Evolutionary conservation across 37 sponge, comb jelly and placozoan species (phyloP).

Genomic region (Hexactinellida sp.): DNA sequence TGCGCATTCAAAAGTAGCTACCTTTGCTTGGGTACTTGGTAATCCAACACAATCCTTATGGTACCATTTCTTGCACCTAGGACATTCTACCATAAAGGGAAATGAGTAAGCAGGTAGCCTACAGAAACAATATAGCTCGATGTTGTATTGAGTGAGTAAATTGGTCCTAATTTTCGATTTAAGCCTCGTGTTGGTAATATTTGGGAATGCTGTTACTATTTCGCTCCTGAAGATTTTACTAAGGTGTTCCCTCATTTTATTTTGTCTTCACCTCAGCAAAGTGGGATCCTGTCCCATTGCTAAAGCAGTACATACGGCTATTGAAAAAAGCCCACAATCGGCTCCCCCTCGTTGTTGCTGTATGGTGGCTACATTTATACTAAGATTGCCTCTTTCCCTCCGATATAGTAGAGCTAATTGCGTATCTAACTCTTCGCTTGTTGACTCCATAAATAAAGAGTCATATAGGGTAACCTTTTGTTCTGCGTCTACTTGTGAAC

Average conservation of each 20-base stretch:
- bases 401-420: not conserved
- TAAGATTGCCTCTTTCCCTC: not conserved
- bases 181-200: not conserved
- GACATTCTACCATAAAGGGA: not conserved
- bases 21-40: not conserved
- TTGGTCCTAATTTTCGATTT: not conserved
- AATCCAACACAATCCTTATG: not conserved
- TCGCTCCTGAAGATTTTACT: too few relatives aligned
- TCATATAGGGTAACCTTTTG: not conserved
- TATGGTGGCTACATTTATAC: not conserved
- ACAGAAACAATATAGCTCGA: not conserved
- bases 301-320: not conserved
- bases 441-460: not conserved
- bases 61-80: not conserved
- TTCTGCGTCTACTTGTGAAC: not conserved
- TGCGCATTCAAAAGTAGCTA: not conserved
- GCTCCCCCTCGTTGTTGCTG: not conserved
- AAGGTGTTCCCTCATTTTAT: not conserved
- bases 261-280: not conserved
- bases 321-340: not conserved
- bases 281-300: not conserved
- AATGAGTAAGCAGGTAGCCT: not conserved
- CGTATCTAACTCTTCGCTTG: not conserved
- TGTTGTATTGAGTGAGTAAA: not conserved
- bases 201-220: too few relatives aligned